phyloP scores from a whole-genome alignment of 1,140 invertebrate species.

The Temnothorax curvispinosus region DNA sequence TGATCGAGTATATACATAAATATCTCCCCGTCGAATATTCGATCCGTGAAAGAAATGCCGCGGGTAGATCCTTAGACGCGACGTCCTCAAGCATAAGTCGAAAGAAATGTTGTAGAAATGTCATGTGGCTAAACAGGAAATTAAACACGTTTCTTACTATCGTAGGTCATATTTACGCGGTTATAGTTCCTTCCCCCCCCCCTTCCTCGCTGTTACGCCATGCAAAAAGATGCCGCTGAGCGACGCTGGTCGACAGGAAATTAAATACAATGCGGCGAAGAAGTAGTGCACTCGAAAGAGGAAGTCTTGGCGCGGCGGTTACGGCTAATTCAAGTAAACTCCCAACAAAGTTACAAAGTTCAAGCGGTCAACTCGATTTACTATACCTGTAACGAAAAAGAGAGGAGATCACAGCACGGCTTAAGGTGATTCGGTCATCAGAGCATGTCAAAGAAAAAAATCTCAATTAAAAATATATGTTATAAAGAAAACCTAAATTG shows the following conservation, averaged over 20 bases:
- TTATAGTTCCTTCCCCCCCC: neutral
- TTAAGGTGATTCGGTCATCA: neutral
- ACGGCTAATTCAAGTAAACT: slow-evolving; percentile 68
- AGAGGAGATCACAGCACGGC: slow-evolving; percentile 37
- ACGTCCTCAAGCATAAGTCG: neutral
- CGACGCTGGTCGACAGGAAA: slow-evolving; percentile 61
- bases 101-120: neutral
- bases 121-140: slow-evolving; percentile 41
- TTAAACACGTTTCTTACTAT: slow-evolving; percentile 59
- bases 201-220: neutral
- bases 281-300: slow-evolving; percentile 48
- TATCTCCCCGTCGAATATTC: neutral
- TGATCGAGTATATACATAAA: neutral
- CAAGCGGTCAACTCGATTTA: slow-evolving; percentile 73
- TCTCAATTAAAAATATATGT: no score
- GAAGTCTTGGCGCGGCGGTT: slow-evolving; percentile 63
- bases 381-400: slow-evolving; percentile 63
- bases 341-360: slow-evolving; percentile 72
- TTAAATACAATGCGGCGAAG: slow-evolving; percentile 61
- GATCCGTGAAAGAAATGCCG: neutral
- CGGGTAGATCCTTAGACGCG: neutral
- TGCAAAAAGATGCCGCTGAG: neutral
- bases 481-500: no score
- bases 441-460: no score
- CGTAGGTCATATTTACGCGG: slow-evolving; percentile 45